A percentile compares a stretch with the other conserved stretches of the same genome.
phyloP scores from a whole-genome alignment of 23 tunicate species.

The Styela plicata region DNA sequence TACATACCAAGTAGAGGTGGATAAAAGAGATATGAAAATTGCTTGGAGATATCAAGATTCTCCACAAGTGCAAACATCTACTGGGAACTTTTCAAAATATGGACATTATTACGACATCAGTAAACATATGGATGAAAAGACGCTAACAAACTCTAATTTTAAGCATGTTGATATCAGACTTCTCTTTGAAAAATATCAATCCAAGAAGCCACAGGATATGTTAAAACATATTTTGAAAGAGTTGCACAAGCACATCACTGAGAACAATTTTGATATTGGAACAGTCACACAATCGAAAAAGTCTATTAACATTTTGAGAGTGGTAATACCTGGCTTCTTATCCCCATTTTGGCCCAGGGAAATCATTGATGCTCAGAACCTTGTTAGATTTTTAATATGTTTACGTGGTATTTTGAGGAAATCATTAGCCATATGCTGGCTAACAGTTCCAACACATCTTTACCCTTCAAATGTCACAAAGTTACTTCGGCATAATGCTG shows the following conservation, averaged over 20 bases:
- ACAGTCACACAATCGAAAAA: background rate
- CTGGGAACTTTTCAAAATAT: conserved; percentile 40
- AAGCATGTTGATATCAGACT: background rate
- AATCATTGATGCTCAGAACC: background rate
- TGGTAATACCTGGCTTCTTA: conserved; percentile 54
- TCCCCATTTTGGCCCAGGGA: conserved; percentile 67
- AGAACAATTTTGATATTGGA: conserved; percentile 12
- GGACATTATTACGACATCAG: conserved; percentile 89
- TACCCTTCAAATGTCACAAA: conserved; percentile 35
- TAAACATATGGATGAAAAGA: conserved; percentile 38
- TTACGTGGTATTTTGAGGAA: conserved; percentile 59
- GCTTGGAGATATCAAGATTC: conserved; percentile 70
- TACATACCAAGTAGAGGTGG: background rate
- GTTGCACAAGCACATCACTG: background rate
- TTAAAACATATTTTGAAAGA: conserved; percentile 2
- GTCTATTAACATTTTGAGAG: conserved; percentile 50
- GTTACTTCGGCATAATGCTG: conserved; percentile 47
- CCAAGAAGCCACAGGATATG: background rate
- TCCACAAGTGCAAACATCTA: conserved; percentile 40
- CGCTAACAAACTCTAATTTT: conserved; percentile 15
- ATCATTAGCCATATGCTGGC: conserved; percentile 41
- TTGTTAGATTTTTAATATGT: conserved; percentile 53
- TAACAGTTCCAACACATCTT: conserved; percentile 65
- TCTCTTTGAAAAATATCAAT: background rate
- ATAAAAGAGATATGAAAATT: conserved; percentile 67